These are phyloP conservation scores for Tangara arthus DNA, from an alignment of 2,797 vertebrate species.

Conservation along the genomic window DNA sequence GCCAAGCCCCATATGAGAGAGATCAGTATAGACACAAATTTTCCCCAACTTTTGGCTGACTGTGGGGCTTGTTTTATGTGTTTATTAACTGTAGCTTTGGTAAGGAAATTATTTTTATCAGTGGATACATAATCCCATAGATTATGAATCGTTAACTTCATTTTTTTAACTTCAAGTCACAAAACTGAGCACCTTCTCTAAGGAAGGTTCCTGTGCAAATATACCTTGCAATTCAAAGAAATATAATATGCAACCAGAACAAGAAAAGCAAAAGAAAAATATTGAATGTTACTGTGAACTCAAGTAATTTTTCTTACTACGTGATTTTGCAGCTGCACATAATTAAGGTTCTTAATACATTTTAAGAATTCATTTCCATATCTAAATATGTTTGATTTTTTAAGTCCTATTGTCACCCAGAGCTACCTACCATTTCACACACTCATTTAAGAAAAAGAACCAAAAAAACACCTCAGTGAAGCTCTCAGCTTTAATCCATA, in stretches of 20 bases:
- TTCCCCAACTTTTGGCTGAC: not conserved
- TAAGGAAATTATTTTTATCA: not conserved
- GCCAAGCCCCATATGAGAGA: not conserved
- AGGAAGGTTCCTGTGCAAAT: not conserved
- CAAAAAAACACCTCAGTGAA: not conserved
- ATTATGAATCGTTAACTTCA: not conserved
- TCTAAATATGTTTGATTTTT: not conserved
- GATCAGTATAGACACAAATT: fast-evolving
- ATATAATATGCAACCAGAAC: not conserved
- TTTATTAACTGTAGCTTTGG: not conserved
- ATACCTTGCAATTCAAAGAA: not conserved
- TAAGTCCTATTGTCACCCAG: not conserved
- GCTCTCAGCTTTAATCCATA: not conserved
- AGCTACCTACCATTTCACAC: not conserved
- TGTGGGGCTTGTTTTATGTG: not conserved
- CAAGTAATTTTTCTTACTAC: not conserved
- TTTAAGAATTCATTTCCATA: not conserved
- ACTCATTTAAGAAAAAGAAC: not conserved
- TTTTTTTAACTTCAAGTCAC: not conserved
- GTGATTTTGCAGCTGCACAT: not conserved
- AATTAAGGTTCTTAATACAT: not conserved
- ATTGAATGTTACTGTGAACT: not conserved
- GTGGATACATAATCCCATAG: not conserved
- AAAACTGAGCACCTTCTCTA: not conserved
- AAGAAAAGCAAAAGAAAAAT: not conserved